Conservation (phyloP, 1,140 invertebrate genomes). For the Whitmania pigra region DNA sequence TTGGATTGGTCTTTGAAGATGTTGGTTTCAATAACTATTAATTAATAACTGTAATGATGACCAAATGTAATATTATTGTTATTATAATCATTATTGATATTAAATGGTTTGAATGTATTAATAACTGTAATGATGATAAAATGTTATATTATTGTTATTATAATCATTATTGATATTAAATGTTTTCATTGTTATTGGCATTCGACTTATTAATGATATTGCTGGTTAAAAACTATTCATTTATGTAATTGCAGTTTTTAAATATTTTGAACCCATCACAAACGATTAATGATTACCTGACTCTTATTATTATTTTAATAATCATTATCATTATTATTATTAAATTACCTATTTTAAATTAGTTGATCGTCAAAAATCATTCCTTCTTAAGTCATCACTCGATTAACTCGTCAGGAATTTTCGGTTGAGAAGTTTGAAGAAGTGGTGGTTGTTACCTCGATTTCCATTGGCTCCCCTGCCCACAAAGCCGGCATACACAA, state of each 20-base stretch:
- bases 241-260: no score
- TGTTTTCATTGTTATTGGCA: no score
- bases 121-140: no score
- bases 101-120: no score
- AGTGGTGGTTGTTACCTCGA: slow-evolving; percentile 60
- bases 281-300: not conserved
- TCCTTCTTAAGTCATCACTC: not conserved
- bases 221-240: no score
- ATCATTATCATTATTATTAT: not conserved
- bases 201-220: no score
- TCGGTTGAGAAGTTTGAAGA: slow-evolving; percentile 31
- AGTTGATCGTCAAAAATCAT: not conserved
- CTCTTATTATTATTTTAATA: not conserved
- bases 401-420: slow-evolving; percentile 25
- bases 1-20: slow-evolving; percentile 39
- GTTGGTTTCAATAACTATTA: slow-evolving; percentile 23
- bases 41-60: not conserved
- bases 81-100: no score
- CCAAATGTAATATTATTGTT: no score
- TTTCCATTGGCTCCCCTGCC: slow-evolving; percentile 60
- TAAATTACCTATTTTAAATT: no score
- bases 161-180: no score
- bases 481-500: slow-evolving; percentile 57
- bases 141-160: no score
- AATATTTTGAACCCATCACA: no score